A percentile compares a stretch with the other conserved stretches of the same genome.
Conservation (phyloP, 2,113 vertebrate genomes). For the Grammomys dolichurus region DNA sequence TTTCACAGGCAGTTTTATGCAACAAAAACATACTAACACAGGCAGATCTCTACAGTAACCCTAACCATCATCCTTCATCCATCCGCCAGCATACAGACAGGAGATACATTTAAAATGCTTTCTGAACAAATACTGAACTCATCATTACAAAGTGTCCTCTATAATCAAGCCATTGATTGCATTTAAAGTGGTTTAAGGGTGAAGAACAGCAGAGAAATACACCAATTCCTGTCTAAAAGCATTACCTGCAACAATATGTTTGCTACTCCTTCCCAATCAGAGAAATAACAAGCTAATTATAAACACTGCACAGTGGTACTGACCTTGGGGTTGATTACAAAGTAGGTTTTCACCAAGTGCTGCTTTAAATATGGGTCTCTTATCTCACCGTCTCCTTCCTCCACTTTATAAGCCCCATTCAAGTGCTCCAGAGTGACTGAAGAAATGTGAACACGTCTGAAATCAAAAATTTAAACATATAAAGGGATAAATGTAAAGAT, state of each 20-base stretch:
- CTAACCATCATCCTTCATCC: too few relatives aligned
- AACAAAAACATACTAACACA: fast-evolving
- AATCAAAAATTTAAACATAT: conserved; percentile 78
- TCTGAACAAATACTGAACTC: background rate
- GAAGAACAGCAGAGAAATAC: background rate
- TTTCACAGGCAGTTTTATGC: background rate
- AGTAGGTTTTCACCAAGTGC: conserved; percentile 95
- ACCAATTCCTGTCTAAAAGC: background rate
- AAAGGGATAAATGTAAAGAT: background rate
- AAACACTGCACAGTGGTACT: conserved; percentile 51
- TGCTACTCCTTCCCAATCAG: background rate
- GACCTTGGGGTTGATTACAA: conserved; percentile 99
- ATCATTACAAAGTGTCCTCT: background rate
- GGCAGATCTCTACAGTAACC: fast-evolving
- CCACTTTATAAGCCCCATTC: conserved; percentile 96
- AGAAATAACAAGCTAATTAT: background rate
- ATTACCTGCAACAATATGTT: too few relatives aligned
- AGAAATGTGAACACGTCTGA: conserved; percentile 97
- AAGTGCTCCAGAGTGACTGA: conserved; percentile 96
- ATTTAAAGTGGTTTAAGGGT: background rate
- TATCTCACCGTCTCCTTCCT: conserved; percentile 95
- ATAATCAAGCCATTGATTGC: background rate
- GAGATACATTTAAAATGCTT: background rate
- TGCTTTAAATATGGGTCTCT: conserved; percentile 97
- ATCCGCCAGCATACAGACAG: fast-evolving